Percentiles rank a stretch among this genome's conserved stretches.
These are phyloP conservation scores for Quadriops clusia DNA, from an alignment of 2,888 invertebrate genomes.

Conservation along the genomic window DNA sequence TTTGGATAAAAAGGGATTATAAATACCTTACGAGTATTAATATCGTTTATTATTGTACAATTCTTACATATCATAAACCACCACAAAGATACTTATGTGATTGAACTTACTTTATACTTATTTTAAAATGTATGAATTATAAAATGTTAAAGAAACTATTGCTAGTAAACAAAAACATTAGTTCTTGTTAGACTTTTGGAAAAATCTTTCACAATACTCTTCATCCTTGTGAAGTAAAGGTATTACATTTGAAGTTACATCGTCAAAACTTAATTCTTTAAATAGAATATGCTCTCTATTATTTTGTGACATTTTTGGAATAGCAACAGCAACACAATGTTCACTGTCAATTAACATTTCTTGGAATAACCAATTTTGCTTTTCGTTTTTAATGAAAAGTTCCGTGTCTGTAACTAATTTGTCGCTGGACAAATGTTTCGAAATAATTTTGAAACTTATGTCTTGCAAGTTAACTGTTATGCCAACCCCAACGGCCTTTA, in stretches of 20 bases:
- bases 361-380: conserved; percentile 64
- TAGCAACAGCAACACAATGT: conserved; percentile 71
- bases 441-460: conserved; percentile 61
- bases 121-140: no score
- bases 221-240: conserved; percentile 41
- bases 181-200: conserved; percentile 41
- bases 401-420: conserved; percentile 50
- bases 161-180: no score
- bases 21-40: no score
- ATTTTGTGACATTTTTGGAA: conserved; percentile 16
- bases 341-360: conserved; percentile 65
- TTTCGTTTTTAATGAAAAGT: conserved; percentile 48
- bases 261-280: conserved; percentile 44
- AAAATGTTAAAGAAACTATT: no score
- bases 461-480: conserved; percentile 64
- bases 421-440: conserved; percentile 38
- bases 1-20: no score
- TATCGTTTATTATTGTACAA: no score
- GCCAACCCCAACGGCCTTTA: conserved; percentile 82
- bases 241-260: conserved; percentile 45
- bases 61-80: no score
- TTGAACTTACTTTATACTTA: no score
- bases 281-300: conserved; percentile 31
- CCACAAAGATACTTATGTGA: no score
- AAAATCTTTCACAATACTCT: conserved; percentile 44